These are phyloP conservation scores for Zaprionus kolodkinae DNA, from an alignment of 1,140 invertebrate species.

Conservation along the genomic window DNA sequence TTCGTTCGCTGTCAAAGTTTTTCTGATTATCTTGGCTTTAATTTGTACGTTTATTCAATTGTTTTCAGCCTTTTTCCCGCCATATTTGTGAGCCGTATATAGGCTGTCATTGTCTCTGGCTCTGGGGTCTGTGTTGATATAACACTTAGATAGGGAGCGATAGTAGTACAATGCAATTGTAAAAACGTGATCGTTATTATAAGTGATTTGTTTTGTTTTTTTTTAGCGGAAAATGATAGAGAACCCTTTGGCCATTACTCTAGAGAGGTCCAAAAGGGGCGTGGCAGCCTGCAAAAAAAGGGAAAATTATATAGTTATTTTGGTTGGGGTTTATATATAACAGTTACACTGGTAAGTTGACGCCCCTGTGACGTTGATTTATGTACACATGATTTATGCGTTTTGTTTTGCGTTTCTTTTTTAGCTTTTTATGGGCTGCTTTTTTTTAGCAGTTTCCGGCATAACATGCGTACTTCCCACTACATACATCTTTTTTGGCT, in stretches of 20 bases:
- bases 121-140: constrained; percentile 55
- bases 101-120: constrained; percentile 21
- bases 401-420: background rate
- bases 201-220: constrained; percentile 46
- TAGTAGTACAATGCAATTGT: constrained; percentile 72
- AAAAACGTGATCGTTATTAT: constrained; percentile 76
- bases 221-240: constrained; percentile 8
- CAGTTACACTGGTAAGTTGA: background rate
- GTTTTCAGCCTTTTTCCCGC: constrained; percentile 2
- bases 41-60: constrained; percentile 52
- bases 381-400: constrained; percentile 4
- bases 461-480: background rate
- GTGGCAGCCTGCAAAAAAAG: background rate
- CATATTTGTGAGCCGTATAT: constrained; percentile 19
- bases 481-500: background rate
- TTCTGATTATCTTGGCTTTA: constrained; percentile 77
- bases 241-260: background rate
- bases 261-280: background rate
- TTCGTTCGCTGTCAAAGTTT: constrained; percentile 36
- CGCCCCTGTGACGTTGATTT: background rate
- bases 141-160: constrained; percentile 70
- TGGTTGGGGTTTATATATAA: background rate
- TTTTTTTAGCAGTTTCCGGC: background rate
- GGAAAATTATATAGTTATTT: too few species aligned
- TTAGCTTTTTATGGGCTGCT: background rate